Conservation (phyloP, 2,888 invertebrate species). For the Xestia rhomboidea region DNA sequence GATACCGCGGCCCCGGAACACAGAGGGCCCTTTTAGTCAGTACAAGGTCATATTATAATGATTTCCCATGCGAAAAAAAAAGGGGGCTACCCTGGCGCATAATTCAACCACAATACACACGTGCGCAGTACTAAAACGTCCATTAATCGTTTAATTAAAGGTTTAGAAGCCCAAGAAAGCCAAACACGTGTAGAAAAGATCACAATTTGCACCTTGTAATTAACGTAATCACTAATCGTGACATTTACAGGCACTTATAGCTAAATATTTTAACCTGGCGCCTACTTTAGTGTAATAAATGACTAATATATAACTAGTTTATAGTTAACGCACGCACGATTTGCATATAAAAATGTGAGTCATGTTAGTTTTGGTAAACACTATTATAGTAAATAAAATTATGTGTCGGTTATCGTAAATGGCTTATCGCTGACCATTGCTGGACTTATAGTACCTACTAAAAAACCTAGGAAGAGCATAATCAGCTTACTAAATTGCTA, state of each 20-base stretch:
- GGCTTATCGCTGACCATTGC: too few species aligned
- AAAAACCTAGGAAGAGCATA: too few species aligned
- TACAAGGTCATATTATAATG: too few species aligned
- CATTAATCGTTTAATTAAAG: background rate
- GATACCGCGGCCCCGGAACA: too few species aligned
- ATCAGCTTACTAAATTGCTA: too few species aligned
- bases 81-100: too few species aligned
- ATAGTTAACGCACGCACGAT: slow-evolving; percentile 23
- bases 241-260: background rate
- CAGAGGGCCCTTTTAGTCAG: too few species aligned
- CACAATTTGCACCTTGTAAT: slow-evolving; percentile 15
- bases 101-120: too few species aligned
- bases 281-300: background rate
- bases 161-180: background rate
- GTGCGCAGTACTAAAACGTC: too few species aligned
- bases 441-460: background rate
- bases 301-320: background rate
- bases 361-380: background rate
- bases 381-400: background rate
- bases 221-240: slow-evolving; percentile 18
- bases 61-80: too few species aligned
- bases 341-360: slow-evolving; percentile 10
- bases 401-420: background rate
- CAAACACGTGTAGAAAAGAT: background rate
- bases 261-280: background rate